Evolutionary conservation across 2,888 invertebrate species (phyloP).

Genomic region (Vesta saturnalis): DNA sequence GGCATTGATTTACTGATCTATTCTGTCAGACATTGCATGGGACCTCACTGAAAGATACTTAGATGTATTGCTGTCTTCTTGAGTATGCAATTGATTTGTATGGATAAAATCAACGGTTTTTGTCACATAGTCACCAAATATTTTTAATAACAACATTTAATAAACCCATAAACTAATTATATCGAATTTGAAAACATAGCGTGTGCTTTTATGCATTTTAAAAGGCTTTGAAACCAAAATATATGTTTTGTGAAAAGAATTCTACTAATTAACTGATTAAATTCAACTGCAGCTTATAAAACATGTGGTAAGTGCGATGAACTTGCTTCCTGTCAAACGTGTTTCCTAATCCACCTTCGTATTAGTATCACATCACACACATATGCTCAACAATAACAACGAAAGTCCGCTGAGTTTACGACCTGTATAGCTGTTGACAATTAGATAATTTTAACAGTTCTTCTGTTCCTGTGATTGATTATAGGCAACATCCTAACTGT

Average conservation of each 20-base stretch:
- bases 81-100: background rate
- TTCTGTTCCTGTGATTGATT: slow-evolving; percentile 19
- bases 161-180: no score
- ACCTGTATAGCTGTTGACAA: slow-evolving; percentile 15
- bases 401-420: slow-evolving; percentile 16
- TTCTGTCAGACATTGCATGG: slow-evolving; percentile 12
- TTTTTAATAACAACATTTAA: no score
- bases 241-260: no score
- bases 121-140: no score
- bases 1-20: slow-evolving; percentile 28
- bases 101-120: no score
- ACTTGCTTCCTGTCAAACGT: slow-evolving; percentile 46
- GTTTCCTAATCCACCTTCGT: slow-evolving; percentile 42
- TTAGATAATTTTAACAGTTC: slow-evolving; percentile 24
- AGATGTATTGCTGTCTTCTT: slow-evolving; percentile 7
- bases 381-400: slow-evolving; percentile 17
- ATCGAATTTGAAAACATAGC: no score
- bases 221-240: no score
- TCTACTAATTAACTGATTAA: slow-evolving; percentile 34
- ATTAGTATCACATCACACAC: slow-evolving; percentile 41
- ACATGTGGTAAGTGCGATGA: slow-evolving; percentile 41
- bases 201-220: no score
- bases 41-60: background rate
- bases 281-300: slow-evolving; percentile 33
- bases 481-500: no score